phyloP scores from a whole-genome alignment of 64 coral and sea anemone genomes.

The Hydrozoanthus tunicans region DNA sequence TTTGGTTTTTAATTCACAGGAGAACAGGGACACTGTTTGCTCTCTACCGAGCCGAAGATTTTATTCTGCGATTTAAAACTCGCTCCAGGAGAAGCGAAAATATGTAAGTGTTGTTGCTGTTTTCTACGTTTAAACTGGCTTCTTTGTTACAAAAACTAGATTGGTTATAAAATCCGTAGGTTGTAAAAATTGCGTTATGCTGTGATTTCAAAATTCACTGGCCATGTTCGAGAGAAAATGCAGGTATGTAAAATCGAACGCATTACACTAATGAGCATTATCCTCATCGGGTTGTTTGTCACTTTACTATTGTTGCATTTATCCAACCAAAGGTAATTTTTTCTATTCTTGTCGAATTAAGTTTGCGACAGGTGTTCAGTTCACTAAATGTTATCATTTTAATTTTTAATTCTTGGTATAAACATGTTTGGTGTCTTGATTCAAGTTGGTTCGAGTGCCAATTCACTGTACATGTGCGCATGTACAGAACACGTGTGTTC shows the following conservation, averaged over 20 bases:
- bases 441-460: neutral
- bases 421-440: neutral
- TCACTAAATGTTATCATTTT: neutral
- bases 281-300: neutral
- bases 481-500: neutral
- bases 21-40: conserved; percentile 87
- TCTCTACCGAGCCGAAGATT: conserved; percentile 91
- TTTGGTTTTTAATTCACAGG: conserved; percentile 71
- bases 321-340: neutral
- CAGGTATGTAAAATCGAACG: neutral
- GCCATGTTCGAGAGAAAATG: neutral
- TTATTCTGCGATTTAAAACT: conserved; percentile 96
- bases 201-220: too few relatives aligned
- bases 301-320: conserved; percentile 3
- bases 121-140: too few relatives aligned
- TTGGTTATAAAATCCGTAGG: too few relatives aligned
- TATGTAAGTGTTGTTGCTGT: conserved; percentile 64
- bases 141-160: too few relatives aligned
- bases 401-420: neutral
- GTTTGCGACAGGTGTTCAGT: neutral
- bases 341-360: neutral
- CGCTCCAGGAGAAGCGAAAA: conserved; percentile 83
- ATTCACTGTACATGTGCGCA: neutral
- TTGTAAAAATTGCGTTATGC: too few relatives aligned
- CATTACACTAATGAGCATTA: neutral